Evolutionary conservation across 2,888 invertebrate genomes (phyloP), one percentile per base, ranked within the genome.

Genomic region (Dendrolimus pini): DNA sequence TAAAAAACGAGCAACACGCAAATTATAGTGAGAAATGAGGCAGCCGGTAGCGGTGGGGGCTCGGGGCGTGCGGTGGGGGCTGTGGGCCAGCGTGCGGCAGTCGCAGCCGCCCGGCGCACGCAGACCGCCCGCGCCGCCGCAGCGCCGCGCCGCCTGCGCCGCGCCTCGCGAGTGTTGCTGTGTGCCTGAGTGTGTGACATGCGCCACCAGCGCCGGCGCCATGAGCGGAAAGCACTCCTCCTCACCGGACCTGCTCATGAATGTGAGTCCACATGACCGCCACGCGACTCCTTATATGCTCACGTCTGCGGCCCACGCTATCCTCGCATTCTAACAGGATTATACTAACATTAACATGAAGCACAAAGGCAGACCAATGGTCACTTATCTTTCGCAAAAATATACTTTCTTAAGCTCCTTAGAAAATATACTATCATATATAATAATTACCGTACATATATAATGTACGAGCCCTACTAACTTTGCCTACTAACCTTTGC

Each of bases 21-120:
- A 90, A 90, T 90, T 90, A 90, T 89, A 89, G 89, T 90, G 91
- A 89, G 90, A 90, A 90, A 89, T 88, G 88, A 87, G 89, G 86
- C 87, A 89, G 87, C 85, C 89, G 89, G 89, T 89, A 89, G 90
- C 89, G 90, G 89, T 87, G 90, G 89, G 89, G 90, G 84, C 80
- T 73, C 71, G 70, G 68, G 75, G 69, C 68, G 77, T 73, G 74
- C 72, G 73, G 79, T 75, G 81, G 82, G 80, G 75, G 77, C 84
- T 80, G 83, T 83, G 85, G 85, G 77, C 80, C 71, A 65, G 69
- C 71, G 75, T 74, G 79, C 86, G 86, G 85, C 86, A 87, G 87
- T 88, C 84, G 83, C 81, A 83, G 78, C 77, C 80, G 83, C 80
- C 78, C 79, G 81, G 78, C 83, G 84, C 82, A 77, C 82, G 83